Percentiles rank a stretch among this genome's conserved stretches.
These are phyloP conservation scores for Piezodorus guildinii DNA, from an alignment of 1,140 invertebrate species.

Conservation along the genomic window DNA sequence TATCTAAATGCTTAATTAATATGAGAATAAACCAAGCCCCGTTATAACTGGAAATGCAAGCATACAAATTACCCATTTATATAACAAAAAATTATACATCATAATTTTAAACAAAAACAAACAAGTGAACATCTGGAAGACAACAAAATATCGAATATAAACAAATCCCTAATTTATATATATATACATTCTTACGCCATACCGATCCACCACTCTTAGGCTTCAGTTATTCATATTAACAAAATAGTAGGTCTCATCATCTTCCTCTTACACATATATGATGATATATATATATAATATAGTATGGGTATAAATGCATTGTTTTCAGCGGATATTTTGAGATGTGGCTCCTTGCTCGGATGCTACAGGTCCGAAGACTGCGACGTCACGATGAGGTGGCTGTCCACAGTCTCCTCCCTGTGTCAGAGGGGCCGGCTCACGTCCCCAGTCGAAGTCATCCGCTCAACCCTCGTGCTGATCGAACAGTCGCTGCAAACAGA, in stretches of 20 bases:
- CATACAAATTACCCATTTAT: too few species aligned
- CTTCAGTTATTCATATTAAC: too few species aligned
- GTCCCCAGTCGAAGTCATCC: constrained; percentile 41
- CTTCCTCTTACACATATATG: neutral
- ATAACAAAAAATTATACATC: too few species aligned
- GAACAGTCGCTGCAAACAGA: constrained; percentile 43
- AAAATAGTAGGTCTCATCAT: neutral
- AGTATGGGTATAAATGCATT: neutral
- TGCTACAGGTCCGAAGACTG: constrained; percentile 35
- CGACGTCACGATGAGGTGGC: constrained; percentile 41
- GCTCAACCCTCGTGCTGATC: constrained; percentile 48
- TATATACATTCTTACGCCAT: too few species aligned
- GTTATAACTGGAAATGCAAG: too few species aligned
- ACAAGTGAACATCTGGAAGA: too few species aligned
- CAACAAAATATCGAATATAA: too few species aligned
- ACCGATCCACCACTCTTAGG: too few species aligned
- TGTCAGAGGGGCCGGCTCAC: constrained; percentile 48
- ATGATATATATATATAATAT: constrained; percentile 5
- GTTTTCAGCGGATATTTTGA: constrained; percentile 3
- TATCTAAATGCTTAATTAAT: too few species aligned
- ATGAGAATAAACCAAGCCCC: too few species aligned
- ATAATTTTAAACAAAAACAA: too few species aligned
- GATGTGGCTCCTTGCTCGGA: neutral
- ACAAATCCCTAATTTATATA: too few species aligned
- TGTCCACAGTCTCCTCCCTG: constrained; percentile 50